Conservation (phyloP, 2,888 invertebrate genomes). For the Troides oblongomaculatus region DNA sequence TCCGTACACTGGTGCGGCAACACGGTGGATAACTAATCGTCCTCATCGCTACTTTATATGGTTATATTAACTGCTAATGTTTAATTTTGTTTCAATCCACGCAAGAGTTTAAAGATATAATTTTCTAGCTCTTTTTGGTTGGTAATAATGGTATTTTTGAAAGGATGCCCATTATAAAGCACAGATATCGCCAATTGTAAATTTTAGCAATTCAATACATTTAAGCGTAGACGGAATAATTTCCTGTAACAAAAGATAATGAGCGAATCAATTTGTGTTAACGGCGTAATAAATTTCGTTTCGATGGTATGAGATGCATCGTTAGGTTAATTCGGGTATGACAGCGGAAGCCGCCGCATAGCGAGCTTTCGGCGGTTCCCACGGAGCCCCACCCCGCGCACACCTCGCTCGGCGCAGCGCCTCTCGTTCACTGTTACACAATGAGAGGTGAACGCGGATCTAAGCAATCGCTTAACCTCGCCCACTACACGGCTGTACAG, state of each 20-base stretch:
- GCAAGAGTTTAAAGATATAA: constrained; percentile 1
- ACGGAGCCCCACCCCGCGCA: constrained; percentile 60
- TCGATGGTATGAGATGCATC: constrained; percentile 61
- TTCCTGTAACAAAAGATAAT: constrained; percentile 67
- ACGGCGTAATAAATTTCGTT: constrained; percentile 49
- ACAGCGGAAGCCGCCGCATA: constrained; percentile 73
- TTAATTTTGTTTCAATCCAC: not conserved
- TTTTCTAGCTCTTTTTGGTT: not conserved
- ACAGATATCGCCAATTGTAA: constrained; percentile 18
- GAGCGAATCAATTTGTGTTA: constrained; percentile 64
- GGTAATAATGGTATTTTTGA: constrained; percentile 13
- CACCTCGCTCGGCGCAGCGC: constrained; percentile 33
- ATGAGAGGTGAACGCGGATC: constrained; percentile 80
- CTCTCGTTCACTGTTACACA: constrained; percentile 62
- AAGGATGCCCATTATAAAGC: constrained; percentile 8
- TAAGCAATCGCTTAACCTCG: constrained; percentile 80
- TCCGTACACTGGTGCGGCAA: constrained; percentile 35
- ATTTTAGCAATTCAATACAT: constrained; percentile 29
- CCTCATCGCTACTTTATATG: constrained; percentile 25
- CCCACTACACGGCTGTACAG: constrained; percentile 66
- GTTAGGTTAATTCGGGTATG: constrained; percentile 67
- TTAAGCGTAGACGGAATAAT: constrained; percentile 57
- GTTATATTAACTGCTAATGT: not conserved
- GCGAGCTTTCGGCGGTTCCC: constrained; percentile 79
- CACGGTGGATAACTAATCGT: constrained; percentile 37